phyloP scores from a whole-genome alignment of 2,113 vertebrate genomes.

The Cynoglossus semilaevis region DNA sequence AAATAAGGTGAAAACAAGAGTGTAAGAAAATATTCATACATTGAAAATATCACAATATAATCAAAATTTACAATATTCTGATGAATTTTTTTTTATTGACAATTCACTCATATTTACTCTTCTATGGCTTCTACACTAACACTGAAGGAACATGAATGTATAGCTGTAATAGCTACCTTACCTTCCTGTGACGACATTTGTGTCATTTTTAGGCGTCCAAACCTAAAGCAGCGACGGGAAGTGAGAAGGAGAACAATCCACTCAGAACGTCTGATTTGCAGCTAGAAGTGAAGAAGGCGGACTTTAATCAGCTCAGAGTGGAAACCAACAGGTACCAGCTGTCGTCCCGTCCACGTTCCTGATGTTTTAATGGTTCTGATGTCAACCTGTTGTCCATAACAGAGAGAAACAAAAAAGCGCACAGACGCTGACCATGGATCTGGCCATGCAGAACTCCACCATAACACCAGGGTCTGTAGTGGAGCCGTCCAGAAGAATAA shows the following conservation, averaged over 20 bases:
- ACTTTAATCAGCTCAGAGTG: constrained; percentile 86
- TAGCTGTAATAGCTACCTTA: too few species aligned
- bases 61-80: too few species aligned
- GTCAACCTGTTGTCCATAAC: constrained; percentile 57
- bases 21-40: too few species aligned
- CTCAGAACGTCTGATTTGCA: constrained; percentile 84
- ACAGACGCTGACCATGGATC: constrained; percentile 75
- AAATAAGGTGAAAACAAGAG: too few species aligned
- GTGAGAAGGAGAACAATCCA: constrained; percentile 96
- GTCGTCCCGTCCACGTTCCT: background rate
- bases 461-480: constrained; percentile 74
- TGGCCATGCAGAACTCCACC: constrained; percentile 67
- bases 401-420: constrained; percentile 87
- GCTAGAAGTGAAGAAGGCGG: constrained; percentile 85
- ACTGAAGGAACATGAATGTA: too few species aligned
- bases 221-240: constrained; percentile 83
- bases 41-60: too few species aligned
- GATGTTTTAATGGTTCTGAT: background rate
- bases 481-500: constrained; percentile 72
- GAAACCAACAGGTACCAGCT: constrained; percentile 84
- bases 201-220: constrained; percentile 84
- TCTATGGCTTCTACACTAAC: too few species aligned
- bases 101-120: too few species aligned
- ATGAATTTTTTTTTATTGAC: too few species aligned
- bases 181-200: too few species aligned